phyloP scores from a whole-genome alignment of 92 coral and sea anemone genomes.

The Porites divaricata region DNA sequence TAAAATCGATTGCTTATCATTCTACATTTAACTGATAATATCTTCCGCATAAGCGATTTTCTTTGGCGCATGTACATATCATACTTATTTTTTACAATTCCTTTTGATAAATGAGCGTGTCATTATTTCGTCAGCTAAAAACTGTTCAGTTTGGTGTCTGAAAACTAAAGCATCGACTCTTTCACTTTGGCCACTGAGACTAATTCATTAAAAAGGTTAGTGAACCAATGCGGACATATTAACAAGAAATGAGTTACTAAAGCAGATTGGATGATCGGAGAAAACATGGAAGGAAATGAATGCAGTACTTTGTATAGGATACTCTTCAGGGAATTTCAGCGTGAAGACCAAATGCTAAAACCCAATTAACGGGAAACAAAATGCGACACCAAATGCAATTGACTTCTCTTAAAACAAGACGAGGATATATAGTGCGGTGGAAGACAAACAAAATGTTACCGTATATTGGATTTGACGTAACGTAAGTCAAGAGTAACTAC shows the following conservation, averaged over 20 bases:
- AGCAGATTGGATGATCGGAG: not conserved
- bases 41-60: not conserved
- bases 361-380: slow-evolving; percentile 7
- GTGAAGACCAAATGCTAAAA: not conserved
- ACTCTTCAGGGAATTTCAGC: not conserved
- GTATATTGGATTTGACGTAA: not conserved
- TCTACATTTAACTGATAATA: slow-evolving; percentile 8
- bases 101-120: not conserved
- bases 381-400: not conserved
- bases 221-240: not conserved
- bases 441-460: not conserved
- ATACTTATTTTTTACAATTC: not conserved
- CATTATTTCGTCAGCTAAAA: too few relatives aligned
- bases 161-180: too few relatives aligned
- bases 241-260: not conserved
- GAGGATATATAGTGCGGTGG: not conserved
- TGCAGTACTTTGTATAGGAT: not conserved
- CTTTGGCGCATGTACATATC: not conserved
- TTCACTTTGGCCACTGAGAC: not conserved
- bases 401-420: not conserved
- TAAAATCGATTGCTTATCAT: slow-evolving; percentile 4
- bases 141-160: not conserved
- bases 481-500: not conserved
- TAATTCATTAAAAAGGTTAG: not conserved
- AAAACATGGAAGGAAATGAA: slow-evolving; percentile 11